phyloP scores from a whole-genome alignment of 2,113 vertebrate genomes.

The Scalopus aquaticus region DNA sequence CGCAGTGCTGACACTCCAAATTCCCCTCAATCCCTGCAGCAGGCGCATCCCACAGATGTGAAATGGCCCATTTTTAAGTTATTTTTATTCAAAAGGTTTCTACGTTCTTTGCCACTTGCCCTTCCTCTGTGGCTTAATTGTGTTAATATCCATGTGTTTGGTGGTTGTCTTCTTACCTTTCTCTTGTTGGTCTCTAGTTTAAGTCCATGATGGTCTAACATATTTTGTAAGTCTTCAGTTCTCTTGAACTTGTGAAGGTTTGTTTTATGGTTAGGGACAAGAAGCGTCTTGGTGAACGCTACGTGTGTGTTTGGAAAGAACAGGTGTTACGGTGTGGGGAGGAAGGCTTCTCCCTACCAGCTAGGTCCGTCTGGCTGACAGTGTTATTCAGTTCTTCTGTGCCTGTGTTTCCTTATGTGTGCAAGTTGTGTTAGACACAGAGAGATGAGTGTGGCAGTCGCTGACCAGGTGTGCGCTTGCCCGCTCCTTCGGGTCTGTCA shows the following conservation, averaged over 20 bases:
- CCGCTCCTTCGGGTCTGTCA: accelerated
- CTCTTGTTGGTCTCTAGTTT: background rate
- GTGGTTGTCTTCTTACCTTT: background rate
- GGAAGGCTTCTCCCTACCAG: accelerated
- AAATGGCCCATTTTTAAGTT: background rate
- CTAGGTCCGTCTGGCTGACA: background rate
- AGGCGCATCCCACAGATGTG: background rate
- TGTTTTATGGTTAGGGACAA: background rate
- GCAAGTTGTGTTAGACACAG: accelerated
- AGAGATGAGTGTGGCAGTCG: accelerated
- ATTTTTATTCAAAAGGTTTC: background rate
- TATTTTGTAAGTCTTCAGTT: background rate
- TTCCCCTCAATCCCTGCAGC: background rate
- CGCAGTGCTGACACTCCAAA: too few species aligned
- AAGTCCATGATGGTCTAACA: background rate
- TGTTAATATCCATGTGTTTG: background rate
- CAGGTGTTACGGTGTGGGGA: accelerated
- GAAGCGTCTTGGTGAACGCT: background rate
- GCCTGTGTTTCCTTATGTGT: accelerated
- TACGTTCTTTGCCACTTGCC: background rate
- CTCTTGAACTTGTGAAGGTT: background rate
- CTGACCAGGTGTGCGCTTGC: too few species aligned
- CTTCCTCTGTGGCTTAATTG: background rate
- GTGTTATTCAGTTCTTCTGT: too few species aligned
- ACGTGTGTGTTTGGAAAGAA: background rate